These are phyloP conservation scores for Eristalis intricaria DNA, from an alignment of 2,888 invertebrate species.

Conservation along the genomic window DNA sequence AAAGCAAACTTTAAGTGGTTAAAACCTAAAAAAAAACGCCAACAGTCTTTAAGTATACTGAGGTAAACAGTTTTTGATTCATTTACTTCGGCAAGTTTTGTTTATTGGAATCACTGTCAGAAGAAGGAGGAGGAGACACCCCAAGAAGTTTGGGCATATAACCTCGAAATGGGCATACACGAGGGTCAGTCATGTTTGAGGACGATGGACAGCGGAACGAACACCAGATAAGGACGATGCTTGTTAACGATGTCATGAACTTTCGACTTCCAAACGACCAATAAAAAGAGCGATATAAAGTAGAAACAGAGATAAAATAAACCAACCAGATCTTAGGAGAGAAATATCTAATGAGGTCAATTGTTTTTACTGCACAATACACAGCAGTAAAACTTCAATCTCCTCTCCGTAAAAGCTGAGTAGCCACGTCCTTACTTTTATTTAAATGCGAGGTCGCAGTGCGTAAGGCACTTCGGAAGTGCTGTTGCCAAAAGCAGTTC, in stretches of 20 bases:
- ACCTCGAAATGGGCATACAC: not conserved
- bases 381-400: not conserved
- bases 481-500: not conserved
- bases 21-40: not conserved
- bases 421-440: not conserved
- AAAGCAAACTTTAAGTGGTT: no score
- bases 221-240: not conserved
- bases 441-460: not conserved
- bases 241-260: not conserved
- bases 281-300: not conserved
- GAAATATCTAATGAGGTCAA: not conserved
- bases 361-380: not conserved
- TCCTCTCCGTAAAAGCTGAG: not conserved
- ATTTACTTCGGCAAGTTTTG: not conserved
- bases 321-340: not conserved
- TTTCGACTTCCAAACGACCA: not conserved
- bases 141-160: not conserved
- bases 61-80: not conserved
- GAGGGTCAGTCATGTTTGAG: not conserved
- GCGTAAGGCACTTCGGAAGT: not conserved
- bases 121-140: not conserved
- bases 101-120: not conserved
- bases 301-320: not conserved
- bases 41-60: not conserved
- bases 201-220: not conserved